Conservation (phyloP, 2,888 invertebrate genomes). For the Teinopalpus imperialis region DNA sequence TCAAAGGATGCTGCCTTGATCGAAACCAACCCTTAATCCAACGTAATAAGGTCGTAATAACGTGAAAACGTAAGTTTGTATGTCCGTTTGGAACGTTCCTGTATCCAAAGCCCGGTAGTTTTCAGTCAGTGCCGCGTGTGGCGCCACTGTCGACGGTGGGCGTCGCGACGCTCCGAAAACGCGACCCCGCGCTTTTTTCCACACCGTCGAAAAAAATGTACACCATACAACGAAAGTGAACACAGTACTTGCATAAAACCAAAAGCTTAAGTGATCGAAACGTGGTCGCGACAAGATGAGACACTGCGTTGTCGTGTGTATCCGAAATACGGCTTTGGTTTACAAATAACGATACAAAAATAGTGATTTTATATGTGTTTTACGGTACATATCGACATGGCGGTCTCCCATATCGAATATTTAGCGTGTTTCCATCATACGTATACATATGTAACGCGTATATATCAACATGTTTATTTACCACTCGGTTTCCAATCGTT, state of each 20-base stretch:
- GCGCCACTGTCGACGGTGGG: conserved; percentile 74
- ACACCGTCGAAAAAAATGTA: conserved; percentile 23
- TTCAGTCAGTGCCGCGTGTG: conserved; percentile 73
- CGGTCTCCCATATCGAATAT: conserved; percentile 42
- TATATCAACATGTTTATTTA: conserved; percentile 20
- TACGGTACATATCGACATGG: conserved; percentile 59
- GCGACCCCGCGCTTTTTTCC: conserved; percentile 47
- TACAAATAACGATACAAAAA: conserved; percentile 64
- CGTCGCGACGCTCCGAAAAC: conserved; percentile 60
- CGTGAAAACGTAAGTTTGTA: conserved; percentile 38
- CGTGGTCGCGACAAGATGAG: not conserved
- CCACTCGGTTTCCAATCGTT: conserved; percentile 2
- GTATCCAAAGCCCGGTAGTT: conserved; percentile 52
- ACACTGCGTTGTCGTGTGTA: not conserved
- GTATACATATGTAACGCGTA: conserved; percentile 3
- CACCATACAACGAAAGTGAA: conserved; percentile 14
- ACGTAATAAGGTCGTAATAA: conserved; percentile 36
- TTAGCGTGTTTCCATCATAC: conserved; percentile 29
- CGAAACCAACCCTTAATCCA: conserved; percentile 36
- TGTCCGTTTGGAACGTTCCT: conserved; percentile 53
- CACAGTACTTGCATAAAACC: not conserved
- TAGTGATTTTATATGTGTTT: conserved; percentile 68
- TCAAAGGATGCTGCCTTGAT: conserved; percentile 1
- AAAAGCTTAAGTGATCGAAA: conserved; percentile 6
- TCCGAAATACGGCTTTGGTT: conserved; percentile 31